phyloP scores from a whole-genome alignment of 2,113 vertebrate genomes.

The Lichenostomus cassidix region DNA sequence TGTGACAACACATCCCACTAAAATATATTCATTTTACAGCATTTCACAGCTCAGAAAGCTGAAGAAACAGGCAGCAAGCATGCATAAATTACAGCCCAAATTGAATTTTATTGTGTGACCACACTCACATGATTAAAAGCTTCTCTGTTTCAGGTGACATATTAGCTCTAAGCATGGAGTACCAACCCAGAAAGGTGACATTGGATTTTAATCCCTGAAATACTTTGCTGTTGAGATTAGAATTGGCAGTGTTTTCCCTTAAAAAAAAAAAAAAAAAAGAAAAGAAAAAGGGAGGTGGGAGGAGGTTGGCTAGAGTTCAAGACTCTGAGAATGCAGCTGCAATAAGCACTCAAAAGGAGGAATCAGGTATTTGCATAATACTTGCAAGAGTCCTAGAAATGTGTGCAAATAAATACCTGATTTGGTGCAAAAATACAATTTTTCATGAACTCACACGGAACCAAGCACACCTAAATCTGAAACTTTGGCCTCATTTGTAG shows the following conservation, averaged over 20 bases:
- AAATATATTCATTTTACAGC: background rate
- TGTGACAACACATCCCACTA: background rate
- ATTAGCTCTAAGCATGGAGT: background rate
- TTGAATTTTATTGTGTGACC: background rate
- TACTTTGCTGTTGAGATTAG: background rate
- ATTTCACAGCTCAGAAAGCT: background rate
- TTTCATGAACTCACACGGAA: background rate
- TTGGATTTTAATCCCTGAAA: background rate
- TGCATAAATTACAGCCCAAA: background rate
- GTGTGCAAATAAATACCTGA: background rate
- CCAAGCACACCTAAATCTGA: rapidly evolving
- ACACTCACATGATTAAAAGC: background rate
- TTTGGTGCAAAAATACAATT: background rate
- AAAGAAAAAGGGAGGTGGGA: background rate
- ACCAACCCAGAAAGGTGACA: background rate
- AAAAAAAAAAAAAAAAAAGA: background rate
- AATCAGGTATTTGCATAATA: background rate
- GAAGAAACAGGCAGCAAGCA: background rate
- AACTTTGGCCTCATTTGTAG: background rate
- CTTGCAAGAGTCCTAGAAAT: background rate
- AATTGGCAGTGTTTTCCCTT: background rate
- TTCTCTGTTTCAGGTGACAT: background rate
- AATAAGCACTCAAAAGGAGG: background rate
- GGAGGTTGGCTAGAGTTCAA: background rate
- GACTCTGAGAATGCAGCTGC: background rate